phyloP scores from a whole-genome alignment of 2,888 invertebrate species.

The Danaus chrysippus region DNA sequence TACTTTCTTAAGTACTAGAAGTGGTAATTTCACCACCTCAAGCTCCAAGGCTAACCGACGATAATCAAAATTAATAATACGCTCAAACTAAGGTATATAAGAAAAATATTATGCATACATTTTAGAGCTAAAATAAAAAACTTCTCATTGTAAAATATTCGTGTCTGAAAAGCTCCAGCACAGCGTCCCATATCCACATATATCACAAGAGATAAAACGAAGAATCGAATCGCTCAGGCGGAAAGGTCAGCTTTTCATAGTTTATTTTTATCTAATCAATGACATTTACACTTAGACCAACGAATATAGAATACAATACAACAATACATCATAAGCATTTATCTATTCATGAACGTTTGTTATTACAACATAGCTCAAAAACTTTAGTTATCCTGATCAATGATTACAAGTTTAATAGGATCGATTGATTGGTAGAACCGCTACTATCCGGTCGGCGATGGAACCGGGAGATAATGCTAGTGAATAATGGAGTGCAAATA shows the following conservation, averaged over 20 bases:
- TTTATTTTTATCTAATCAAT: constrained; percentile 32
- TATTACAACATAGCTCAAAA: too few relatives aligned
- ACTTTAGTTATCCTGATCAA: too few relatives aligned
- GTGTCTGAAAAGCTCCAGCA: constrained; percentile 10
- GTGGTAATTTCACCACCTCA: constrained; percentile 23
- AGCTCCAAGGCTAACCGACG: constrained; percentile 15
- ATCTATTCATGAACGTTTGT: too few relatives aligned
- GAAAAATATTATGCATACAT: not conserved
- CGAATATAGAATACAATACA: constrained; percentile 12
- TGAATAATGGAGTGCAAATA: constrained; percentile 11
- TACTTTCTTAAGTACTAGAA: constrained; percentile 17
- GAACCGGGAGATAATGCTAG: not conserved
- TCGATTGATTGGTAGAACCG: too few relatives aligned
- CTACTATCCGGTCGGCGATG: too few relatives aligned
- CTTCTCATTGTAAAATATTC: constrained; percentile 5
- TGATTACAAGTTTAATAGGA: too few relatives aligned
- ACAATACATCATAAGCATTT: too few relatives aligned
- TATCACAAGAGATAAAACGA: constrained; percentile 28
- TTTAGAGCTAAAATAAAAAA: not conserved
- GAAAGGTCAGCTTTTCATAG: constrained; percentile 31
- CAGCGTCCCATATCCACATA: constrained; percentile 20
- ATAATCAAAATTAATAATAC: not conserved
- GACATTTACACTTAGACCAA: constrained; percentile 30
- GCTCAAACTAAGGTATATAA: not conserved
- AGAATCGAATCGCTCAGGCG: constrained; percentile 25